Percentiles rank a stretch among this genome's conserved stretches.
Evolutionary conservation across 2,113 vertebrate species (phyloP).

Genomic region (Cettia cetti): DNA sequence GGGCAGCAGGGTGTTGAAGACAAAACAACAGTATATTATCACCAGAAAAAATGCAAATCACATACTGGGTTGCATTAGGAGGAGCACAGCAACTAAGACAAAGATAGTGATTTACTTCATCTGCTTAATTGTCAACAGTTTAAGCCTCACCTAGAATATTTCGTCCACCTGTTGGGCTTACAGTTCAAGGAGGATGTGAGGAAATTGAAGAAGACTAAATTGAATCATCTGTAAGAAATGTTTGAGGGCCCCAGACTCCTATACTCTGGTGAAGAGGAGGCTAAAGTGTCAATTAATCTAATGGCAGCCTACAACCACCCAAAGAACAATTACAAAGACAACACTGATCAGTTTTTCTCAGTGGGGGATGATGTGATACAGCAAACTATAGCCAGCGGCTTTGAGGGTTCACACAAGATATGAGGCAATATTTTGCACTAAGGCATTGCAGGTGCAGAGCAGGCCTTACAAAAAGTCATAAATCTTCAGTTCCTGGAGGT

Average conservation of each 20-base stretch:
- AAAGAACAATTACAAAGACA: neutral
- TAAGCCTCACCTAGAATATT: neutral
- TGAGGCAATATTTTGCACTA: neutral
- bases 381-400: neutral
- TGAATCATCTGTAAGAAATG: neutral
- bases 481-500: neutral
- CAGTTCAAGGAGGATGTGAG: neutral
- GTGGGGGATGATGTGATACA: neutral
- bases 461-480: neutral
- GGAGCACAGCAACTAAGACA: neutral
- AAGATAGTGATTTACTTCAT: neutral
- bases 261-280: neutral
- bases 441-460: neutral
- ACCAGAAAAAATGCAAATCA: neutral
- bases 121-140: neutral
- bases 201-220: neutral
- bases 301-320: neutral
- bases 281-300: neutral
- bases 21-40: neutral
- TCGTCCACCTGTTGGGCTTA: neutral
- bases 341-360: neutral
- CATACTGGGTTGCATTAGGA: neutral
- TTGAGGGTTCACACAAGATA: neutral
- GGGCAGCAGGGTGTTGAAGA: neutral
- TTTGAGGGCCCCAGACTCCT: neutral